Evolutionary conservation across 92 coral and sea anemone genomes (phyloP).

Genomic region (Phenganax subtilis): DNA sequence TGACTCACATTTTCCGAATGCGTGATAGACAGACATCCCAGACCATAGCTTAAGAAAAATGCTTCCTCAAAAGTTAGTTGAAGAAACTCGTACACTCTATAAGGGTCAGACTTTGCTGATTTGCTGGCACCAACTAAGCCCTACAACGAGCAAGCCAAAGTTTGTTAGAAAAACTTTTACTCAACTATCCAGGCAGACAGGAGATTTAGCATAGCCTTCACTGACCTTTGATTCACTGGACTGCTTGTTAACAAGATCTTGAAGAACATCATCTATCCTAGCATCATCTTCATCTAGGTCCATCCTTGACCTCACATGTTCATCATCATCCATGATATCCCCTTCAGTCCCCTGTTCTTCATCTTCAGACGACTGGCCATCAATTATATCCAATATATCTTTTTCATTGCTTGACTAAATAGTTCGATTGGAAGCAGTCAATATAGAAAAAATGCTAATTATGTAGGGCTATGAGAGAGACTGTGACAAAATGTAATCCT

Average conservation of each 20-base stretch:
- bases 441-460: too few species aligned
- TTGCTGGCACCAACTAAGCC: slow-evolving; percentile 20
- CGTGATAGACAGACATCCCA: slow-evolving; percentile 73
- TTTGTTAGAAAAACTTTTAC: not conserved
- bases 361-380: slow-evolving; percentile 31
- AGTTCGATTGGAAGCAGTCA: too few species aligned
- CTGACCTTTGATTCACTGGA: not conserved
- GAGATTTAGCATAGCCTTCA: not conserved
- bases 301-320: not conserved
- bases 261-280: slow-evolving; percentile 32
- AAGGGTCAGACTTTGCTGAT: slow-evolving; percentile 61
- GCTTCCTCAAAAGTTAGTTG: slow-evolving; percentile 95
- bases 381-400: not conserved
- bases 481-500: not conserved
- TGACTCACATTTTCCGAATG: slow-evolving; percentile 53
- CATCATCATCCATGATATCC: slow-evolving; percentile 26
- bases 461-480: not conserved
- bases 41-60: slow-evolving; percentile 83
- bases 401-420: not conserved
- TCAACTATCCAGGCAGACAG: not conserved
- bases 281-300: slow-evolving; percentile 31
- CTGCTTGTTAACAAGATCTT: slow-evolving; percentile 22
- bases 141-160: not conserved
- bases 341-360: slow-evolving; percentile 39
- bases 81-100: slow-evolving; percentile 78